phyloP scores from a whole-genome alignment of 2,113 vertebrate species.

The Beaufortia kweichowensis region DNA sequence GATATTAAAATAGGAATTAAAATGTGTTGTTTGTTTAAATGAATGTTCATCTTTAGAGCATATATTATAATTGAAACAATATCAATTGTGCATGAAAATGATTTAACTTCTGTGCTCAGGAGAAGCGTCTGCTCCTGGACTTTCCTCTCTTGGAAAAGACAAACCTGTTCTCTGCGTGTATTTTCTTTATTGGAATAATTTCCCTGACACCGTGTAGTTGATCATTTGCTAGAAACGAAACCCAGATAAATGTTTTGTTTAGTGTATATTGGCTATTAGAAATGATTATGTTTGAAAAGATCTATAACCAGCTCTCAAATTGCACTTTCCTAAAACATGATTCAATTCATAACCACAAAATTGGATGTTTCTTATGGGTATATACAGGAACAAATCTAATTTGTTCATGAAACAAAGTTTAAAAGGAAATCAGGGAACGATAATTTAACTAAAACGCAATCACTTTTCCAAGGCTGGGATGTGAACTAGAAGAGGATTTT shows the following conservation, averaged over 20 bases:
- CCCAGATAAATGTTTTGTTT: not conserved
- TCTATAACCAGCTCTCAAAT: conserved; percentile 18
- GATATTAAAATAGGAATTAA: too few relatives aligned
- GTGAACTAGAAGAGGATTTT: not conserved
- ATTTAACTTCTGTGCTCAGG: too few relatives aligned
- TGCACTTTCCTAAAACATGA: conserved; percentile 7
- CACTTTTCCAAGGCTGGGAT: not conserved
- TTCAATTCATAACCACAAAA: conserved; percentile 26
- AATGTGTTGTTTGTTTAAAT: too few relatives aligned
- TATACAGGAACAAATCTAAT: conserved; percentile 6
- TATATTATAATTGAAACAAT: too few relatives aligned
- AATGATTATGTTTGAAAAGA: conserved; percentile 12
- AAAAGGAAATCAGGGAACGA: not conserved
- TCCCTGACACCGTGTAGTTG: not conserved
- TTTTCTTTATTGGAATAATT: too few relatives aligned
- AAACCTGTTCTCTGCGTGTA: conserved; percentile 16
- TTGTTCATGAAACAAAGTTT: not conserved
- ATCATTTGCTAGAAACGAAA: conserved; percentile 9
- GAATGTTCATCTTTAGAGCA: too few relatives aligned
- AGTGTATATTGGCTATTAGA: not conserved
- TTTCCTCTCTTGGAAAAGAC: too few relatives aligned
- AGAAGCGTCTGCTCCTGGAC: too few relatives aligned
- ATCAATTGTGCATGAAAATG: too few relatives aligned
- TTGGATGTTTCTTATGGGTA: not conserved
- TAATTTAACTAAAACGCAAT: not conserved